Evolutionary conservation across 1,140 invertebrate species (phyloP).

Genomic region (Lysiphlebus fabarum): DNA sequence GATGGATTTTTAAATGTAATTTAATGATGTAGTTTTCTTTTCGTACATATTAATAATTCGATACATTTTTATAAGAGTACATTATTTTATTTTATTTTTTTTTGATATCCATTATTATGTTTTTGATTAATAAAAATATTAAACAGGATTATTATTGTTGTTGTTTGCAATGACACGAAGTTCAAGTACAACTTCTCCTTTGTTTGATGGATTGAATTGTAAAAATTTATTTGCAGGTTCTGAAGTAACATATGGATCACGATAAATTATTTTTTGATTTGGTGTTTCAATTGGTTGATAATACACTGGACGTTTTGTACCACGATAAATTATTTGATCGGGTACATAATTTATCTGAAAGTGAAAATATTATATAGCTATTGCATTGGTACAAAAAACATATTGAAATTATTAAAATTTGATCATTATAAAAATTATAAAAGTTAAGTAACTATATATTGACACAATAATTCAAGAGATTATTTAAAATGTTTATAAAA

Average conservation of each 20-base stretch:
- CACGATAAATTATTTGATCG: constrained; percentile 9
- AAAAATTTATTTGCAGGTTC: constrained; percentile 39
- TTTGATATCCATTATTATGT: background rate
- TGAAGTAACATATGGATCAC: constrained; percentile 32
- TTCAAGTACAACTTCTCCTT: constrained; percentile 46
- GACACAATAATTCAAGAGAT: no score
- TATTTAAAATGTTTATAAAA: no score
- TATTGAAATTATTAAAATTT: no score
- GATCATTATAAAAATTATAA: no score
- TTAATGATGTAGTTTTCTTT: no score
- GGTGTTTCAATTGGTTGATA: constrained; percentile 37
- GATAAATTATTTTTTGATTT: constrained; percentile 29
- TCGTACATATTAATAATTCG: no score
- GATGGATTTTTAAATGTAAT: no score
- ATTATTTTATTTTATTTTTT: background rate
- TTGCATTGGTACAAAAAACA: no score
- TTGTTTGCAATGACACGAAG: constrained; percentile 46
- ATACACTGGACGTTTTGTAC: constrained; percentile 34
- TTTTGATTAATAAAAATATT: background rate
- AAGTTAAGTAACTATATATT: no score
- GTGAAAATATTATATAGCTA: no score
- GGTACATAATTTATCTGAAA: no score
- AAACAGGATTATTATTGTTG: constrained; percentile 30
- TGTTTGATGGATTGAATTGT: constrained; percentile 38
- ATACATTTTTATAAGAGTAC: background rate